Conservation (phyloP, 2,888 invertebrate species). For the Sisyra terminalis region DNA sequence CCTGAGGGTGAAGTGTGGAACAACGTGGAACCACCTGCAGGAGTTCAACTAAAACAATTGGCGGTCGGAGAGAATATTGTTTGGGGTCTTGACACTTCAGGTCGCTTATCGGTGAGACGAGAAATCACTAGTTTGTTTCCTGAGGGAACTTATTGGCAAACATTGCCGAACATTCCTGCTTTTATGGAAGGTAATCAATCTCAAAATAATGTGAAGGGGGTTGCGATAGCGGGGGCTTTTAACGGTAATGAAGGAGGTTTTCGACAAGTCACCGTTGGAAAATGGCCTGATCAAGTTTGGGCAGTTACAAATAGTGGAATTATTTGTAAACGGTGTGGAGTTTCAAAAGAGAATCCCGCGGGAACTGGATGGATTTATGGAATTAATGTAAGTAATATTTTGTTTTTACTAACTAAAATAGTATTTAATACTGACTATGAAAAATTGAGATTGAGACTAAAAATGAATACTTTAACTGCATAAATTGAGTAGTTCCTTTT, state of each 20-base stretch:
- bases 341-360: conserved; percentile 50
- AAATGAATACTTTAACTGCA: too few species aligned
- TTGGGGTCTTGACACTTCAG: conserved; percentile 65
- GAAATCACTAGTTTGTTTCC: conserved; percentile 60
- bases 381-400: conserved; percentile 40
- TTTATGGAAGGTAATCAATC: too few species aligned
- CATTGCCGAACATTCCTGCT: conserved; percentile 35
- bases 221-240: too few species aligned
- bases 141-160: conserved; percentile 76
- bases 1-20: conserved; percentile 60
- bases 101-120: conserved; percentile 58
- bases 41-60: conserved; percentile 52
- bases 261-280: conserved; percentile 54
- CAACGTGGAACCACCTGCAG: conserved; percentile 53
- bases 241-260: conserved; percentile 29
- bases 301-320: conserved; percentile 53
- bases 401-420: too few species aligned
- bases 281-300: conserved; percentile 51
- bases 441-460: too few species aligned
- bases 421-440: too few species aligned
- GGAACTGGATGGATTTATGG: conserved; percentile 68
- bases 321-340: conserved; percentile 55
- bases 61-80: conserved; percentile 56
- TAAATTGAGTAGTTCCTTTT: too few species aligned
- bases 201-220: not conserved